These are phyloP conservation scores for Blastobasis adustella DNA, from an alignment of 2,888 invertebrate species.

Conservation along the genomic window DNA sequence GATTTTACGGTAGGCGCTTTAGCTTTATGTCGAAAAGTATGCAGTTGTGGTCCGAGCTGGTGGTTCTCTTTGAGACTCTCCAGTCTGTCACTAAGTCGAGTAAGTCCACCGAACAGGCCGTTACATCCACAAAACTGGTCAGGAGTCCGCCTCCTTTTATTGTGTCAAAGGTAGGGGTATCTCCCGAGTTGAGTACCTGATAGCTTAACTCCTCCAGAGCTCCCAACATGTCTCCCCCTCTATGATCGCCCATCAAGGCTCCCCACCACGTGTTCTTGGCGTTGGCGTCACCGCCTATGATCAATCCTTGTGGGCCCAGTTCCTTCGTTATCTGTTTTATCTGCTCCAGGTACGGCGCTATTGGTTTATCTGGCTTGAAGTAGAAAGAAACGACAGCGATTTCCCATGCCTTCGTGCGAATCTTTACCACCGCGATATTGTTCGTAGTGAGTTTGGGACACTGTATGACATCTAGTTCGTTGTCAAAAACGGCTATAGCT, in stretches of 20 bases:
- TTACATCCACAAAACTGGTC: conserved; percentile 18
- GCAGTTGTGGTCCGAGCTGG: too few relatives aligned
- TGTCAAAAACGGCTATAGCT: conserved; percentile 10
- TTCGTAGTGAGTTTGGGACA: too few relatives aligned
- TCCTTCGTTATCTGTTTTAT: not conserved
- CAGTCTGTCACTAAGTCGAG: conserved; percentile 2
- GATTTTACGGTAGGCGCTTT: too few relatives aligned
- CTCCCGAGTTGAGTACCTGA: conserved; percentile 19
- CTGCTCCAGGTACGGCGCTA: conserved; percentile 9
- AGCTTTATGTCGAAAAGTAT: too few relatives aligned
- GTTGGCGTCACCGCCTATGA: conserved; percentile 14
- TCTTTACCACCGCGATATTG: conserved; percentile 1
- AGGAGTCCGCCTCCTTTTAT: conserved; percentile 9
- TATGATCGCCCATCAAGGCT: conserved; percentile 3
- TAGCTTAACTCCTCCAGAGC: conserved; percentile 10
- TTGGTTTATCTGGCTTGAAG: conserved; percentile 9
- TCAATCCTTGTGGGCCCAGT: not conserved
- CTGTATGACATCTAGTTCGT: too few relatives aligned
- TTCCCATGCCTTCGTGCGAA: conserved; percentile 9
- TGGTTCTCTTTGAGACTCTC: too few relatives aligned
- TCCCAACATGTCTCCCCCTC: conserved; percentile 11
- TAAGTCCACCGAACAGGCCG: conserved; percentile 14
- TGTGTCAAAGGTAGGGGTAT: conserved; percentile 19
- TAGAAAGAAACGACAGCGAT: conserved; percentile 13
- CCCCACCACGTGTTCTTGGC: conserved; percentile 18